Percentiles rank a stretch among this genome's conserved stretches.
phyloP scores from a whole-genome alignment of 1,140 invertebrate genomes.

The Capitella teleta region DNA sequence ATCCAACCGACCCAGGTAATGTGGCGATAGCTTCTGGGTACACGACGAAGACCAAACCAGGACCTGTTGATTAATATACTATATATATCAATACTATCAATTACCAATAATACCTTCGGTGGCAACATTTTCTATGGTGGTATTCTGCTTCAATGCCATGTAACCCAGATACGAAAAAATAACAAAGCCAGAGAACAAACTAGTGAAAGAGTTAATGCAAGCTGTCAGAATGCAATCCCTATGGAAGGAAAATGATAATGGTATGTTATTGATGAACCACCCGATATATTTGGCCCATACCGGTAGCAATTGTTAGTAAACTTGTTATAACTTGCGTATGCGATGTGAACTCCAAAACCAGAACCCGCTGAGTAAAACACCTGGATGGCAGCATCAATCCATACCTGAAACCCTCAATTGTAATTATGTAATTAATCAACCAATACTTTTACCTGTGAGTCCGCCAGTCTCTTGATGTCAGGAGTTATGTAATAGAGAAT shows the following conservation, averaged over 20 bases:
- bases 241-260: background rate
- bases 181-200: conserved; percentile 83
- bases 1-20: conserved; percentile 74
- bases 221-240: conserved; percentile 55
- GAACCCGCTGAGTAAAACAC: conserved; percentile 96
- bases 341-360: conserved; percentile 88
- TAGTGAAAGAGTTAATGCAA: conserved; percentile 70
- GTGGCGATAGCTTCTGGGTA: conserved; percentile 83
- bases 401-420: conserved; percentile 53
- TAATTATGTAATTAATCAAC: background rate
- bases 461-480: conserved; percentile 29
- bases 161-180: conserved; percentile 91
- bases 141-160: conserved; percentile 68
- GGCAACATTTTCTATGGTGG: conserved; percentile 73
- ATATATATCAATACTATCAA: background rate
- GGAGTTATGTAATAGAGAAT: conserved; percentile 64
- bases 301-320: conserved; percentile 97
- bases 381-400: conserved; percentile 94
- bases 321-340: conserved; percentile 94
- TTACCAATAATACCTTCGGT: conserved; percentile 55
- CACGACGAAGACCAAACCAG: conserved; percentile 72
- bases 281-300: conserved; percentile 45
- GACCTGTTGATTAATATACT: conserved; percentile 45
- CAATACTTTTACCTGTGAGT: conserved; percentile 32
- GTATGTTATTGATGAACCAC: background rate